Percentiles rank a stretch among this genome's conserved stretches.
Conservation (phyloP, 2,888 invertebrate species). For the Callosobruchus maculatus region DNA sequence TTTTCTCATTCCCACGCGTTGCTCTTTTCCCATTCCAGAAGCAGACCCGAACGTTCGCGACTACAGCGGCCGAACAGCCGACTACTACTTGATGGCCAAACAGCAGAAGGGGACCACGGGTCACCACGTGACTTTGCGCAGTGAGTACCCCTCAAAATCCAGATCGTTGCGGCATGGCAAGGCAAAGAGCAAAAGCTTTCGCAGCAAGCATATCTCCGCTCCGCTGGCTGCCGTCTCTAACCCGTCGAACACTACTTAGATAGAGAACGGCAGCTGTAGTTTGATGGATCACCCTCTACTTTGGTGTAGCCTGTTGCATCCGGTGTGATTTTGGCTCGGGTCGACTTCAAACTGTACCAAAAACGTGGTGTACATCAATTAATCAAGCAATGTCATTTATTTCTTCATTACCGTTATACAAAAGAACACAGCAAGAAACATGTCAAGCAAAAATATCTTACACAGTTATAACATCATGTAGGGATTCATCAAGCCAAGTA, state of each 20-base stretch:
- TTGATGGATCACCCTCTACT: background rate
- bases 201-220: conserved; percentile 31
- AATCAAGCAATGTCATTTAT: too few relatives aligned
- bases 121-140: conserved; percentile 28
- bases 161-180: conserved; percentile 36
- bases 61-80: conserved; percentile 84
- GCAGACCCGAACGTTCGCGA: conserved; percentile 85
- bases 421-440: too few relatives aligned
- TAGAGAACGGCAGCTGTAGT: background rate
- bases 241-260: background rate
- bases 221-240: conserved; percentile 9
- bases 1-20: too few relatives aligned
- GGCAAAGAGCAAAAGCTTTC: conserved; percentile 46
- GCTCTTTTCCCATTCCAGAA: conserved; percentile 65
- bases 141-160: conserved; percentile 40
- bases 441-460: too few relatives aligned
- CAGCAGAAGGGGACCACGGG: conserved; percentile 27
- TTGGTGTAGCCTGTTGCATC: background rate
- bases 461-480: too few relatives aligned
- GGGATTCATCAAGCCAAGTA: too few relatives aligned
- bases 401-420: too few relatives aligned
- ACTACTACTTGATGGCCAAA: conserved; percentile 39
- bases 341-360: too few relatives aligned
- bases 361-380: too few relatives aligned
- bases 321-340: too few relatives aligned